Evolutionary conservation across 2,113 vertebrate species (phyloP), one percentile per base, ranked within the genome.

Genomic region (Hassar affinis): DNA sequence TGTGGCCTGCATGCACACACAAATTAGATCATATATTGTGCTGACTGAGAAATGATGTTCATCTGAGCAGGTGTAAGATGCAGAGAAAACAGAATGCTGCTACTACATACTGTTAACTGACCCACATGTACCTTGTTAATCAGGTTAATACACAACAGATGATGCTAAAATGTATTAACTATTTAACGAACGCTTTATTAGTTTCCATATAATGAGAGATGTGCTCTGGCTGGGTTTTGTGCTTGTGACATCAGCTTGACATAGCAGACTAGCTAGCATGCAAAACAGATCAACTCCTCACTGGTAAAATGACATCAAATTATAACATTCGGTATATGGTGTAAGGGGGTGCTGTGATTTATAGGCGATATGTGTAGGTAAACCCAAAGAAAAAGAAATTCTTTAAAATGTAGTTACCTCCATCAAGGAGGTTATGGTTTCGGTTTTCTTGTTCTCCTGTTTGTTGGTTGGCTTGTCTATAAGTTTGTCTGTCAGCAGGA

Each of bases 21-120:
- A 86, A 81, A 86, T 81, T 49, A 79, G 74, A 57, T 79, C 52
- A 87, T 87, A 82, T 79, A 85, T 79, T 68, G 56, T 79, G 42
- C 56, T 22, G 69, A 38, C 51, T 17, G 59, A 33, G 35, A 81
- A 64, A 81, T 81, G 78, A 75, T 81, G 71, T 79, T 86, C 33
- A 69, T 27, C 33, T 42, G 61, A 78, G 25, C 61, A 66, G 62
- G 49, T 78, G 61, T 15, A 68, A 57, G 75, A 47, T 33, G 42
- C 8, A 59, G 6, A 47, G 30, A 77, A 56, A 47, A 20, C 4
- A 12, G 22, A 30, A 56, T 14, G 20, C 61, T 80, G 57, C 81
- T 66, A 12, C 62, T 14, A 27, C 52, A 51, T 71, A 61, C 74
- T 77, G 61, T 72, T 54, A 77, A 47, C 49, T 52, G 80, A 83